These are phyloP conservation scores for Eunapius fragilis DNA, from an alignment of 37 sponge, comb jelly and placozoan species.

Conservation along the genomic window DNA sequence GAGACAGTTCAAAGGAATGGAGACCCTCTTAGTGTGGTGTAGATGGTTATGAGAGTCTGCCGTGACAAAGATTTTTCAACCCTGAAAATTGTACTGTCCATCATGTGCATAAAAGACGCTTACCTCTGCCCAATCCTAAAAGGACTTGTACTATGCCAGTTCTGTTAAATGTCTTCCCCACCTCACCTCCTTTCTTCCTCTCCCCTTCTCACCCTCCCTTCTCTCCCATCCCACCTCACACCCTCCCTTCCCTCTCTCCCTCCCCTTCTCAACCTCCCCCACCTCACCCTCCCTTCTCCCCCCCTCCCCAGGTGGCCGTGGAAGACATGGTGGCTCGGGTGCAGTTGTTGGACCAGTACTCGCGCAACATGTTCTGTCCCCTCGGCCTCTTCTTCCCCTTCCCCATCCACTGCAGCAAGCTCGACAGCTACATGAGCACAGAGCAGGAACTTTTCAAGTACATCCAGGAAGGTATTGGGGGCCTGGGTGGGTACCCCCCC, in stretches of 20 bases:
- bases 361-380: constrained; percentile 44
- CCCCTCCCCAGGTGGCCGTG: constrained; percentile 34
- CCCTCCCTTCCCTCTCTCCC: neutral
- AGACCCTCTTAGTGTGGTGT: too few relatives aligned
- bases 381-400: constrained; percentile 80
- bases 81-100: too few relatives aligned
- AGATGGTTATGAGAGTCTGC: too few relatives aligned
- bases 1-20: too few relatives aligned
- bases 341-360: constrained; percentile 28
- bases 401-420: constrained; percentile 67
- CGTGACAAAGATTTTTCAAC: too few relatives aligned
- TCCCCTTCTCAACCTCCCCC: neutral
- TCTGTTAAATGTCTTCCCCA: too few relatives aligned
- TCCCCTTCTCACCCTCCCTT: neutral
- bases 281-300: neutral
- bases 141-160: too few relatives aligned
- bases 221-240: neutral
- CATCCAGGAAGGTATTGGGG: neutral
- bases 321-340: constrained; percentile 50
- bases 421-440: constrained; percentile 71
- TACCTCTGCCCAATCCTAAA: too few relatives aligned
- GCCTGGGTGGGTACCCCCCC: too few relatives aligned
- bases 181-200: neutral
- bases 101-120: too few relatives aligned
- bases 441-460: constrained; percentile 5